Evolutionary conservation across 2,113 vertebrate species (phyloP), one percentile per base, ranked within the genome.

Genomic region (Menura novaehollandiae): DNA sequence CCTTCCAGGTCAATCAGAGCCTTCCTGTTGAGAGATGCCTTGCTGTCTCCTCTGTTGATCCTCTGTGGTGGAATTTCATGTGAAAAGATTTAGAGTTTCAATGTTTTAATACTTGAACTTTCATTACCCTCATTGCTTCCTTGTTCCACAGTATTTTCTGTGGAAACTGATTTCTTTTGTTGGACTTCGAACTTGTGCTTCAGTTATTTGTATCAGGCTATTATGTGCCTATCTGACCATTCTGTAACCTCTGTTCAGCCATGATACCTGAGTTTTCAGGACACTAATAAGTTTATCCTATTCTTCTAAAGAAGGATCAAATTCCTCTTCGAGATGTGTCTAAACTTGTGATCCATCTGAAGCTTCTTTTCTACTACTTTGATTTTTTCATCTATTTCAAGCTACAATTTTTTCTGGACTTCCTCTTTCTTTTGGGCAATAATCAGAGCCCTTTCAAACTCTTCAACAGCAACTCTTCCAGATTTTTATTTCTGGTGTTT

Each of bases 301-400:
- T 94, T 99, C 99, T 89, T 99, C 99, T 67, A 99, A 97, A 2
- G 98, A 97, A 71, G 98, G 98, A 92, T 99, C 98, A 96, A 99
- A 99, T 92, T 99, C 98, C 9, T 99, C 98, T 56, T 99, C 98
- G 30, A 99, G 97, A 91, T 99, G 98, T 97, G 99, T 99, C 96
- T 99, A 99, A 46, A 99, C 98, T 93, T 99, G 98, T 99, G 99
- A 97, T 99, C 99, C 99, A 99, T 99, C 52, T 99, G 98, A 33
- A 99, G 97, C 88, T 99, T 99, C 69, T 93, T 97, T 96, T 99
- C 98, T 32, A 99, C 93, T 68, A 98, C 98, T 95, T 98, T 98
- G 44, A 99, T 97, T 93, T 98, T 98, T 68, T 98, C 98, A 66
- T 99, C 98, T 98, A 99, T 98, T 97, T 98, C 98, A 95, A 97